Conservation (phyloP, 2,113 vertebrate species). For the Apodemus speciosus region DNA sequence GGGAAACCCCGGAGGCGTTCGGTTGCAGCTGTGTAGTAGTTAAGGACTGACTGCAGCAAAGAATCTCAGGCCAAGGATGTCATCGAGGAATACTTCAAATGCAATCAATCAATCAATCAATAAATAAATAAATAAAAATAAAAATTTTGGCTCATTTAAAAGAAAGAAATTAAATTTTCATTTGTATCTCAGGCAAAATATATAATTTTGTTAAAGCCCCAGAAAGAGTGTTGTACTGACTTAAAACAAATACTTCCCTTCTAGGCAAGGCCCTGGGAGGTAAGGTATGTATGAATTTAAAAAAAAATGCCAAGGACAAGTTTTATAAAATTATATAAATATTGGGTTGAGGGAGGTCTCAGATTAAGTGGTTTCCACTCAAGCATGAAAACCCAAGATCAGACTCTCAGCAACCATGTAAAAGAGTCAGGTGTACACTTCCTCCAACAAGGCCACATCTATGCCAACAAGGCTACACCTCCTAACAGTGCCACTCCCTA, state of each 20-base stretch:
- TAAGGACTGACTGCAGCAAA: too few species aligned
- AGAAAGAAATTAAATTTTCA: not conserved
- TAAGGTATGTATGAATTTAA: not conserved
- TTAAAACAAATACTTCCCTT: conserved; percentile 41
- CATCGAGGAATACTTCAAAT: too few species aligned
- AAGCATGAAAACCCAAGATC: not conserved
- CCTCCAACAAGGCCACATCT: not conserved
- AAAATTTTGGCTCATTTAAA: too few species aligned
- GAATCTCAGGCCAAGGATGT: too few species aligned
- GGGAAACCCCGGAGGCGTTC: too few species aligned
- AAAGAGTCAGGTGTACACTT: not conserved
- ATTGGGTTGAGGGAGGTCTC: not conserved
- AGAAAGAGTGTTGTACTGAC: conserved; percentile 33
- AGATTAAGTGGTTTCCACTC: too few species aligned
- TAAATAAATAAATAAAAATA: too few species aligned
- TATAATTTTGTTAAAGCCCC: conserved; percentile 27
- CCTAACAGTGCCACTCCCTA: not conserved
- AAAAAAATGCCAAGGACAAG: not conserved
- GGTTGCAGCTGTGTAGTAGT: too few species aligned
- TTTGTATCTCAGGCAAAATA: conserved; percentile 27
- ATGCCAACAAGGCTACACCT: too few species aligned
- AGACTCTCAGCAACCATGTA: too few species aligned
- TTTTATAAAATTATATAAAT: conserved; percentile 24
- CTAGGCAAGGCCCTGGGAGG: not conserved
- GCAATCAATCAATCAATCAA: too few species aligned